phyloP scores from a whole-genome alignment of 1,140 invertebrate genomes.

The Sipha flava region DNA sequence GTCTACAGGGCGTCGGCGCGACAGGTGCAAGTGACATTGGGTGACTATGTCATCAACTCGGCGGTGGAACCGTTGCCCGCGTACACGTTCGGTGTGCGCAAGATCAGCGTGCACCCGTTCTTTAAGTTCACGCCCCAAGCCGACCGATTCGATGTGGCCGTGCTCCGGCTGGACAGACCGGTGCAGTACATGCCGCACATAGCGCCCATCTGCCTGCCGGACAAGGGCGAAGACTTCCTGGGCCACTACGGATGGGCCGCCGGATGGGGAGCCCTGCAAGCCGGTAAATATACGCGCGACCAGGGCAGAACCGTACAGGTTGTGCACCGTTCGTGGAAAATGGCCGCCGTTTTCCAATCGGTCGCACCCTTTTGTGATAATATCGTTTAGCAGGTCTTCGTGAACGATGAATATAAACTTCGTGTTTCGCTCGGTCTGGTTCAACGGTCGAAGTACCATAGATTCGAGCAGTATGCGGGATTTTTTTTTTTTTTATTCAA shows the following conservation, averaged over 20 bases:
- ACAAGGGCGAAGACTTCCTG: constrained; percentile 79
- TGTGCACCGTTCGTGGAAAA: no score
- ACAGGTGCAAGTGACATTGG: constrained; percentile 83
- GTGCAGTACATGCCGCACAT: constrained; percentile 87
- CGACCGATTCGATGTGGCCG: constrained; percentile 81
- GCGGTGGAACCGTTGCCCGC: constrained; percentile 80
- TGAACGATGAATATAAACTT: no score
- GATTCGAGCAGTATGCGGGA: no score
- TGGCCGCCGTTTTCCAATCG: no score
- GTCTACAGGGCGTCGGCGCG: constrained; percentile 63
- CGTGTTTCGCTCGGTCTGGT: no score
- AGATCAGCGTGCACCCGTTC: constrained; percentile 84
- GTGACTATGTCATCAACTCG: constrained; percentile 89
- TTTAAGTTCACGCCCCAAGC: constrained; percentile 86
- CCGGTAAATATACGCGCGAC: constrained; percentile 45
- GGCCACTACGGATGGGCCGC: constrained; percentile 86
- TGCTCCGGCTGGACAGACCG: constrained; percentile 74
- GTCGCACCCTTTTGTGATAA: no score
- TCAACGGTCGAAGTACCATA: no score
- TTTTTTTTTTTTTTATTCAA: no score
- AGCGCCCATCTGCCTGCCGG: constrained; percentile 83
- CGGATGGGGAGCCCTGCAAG: constrained; percentile 86
- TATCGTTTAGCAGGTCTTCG: no score
- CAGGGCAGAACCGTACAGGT: neutral
- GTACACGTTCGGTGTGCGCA: constrained; percentile 78